A percentile compares a stretch with the other conserved stretches of the same genome.
Conservation (phyloP, 2,888 invertebrate species). For the Thereva nobilitata region DNA sequence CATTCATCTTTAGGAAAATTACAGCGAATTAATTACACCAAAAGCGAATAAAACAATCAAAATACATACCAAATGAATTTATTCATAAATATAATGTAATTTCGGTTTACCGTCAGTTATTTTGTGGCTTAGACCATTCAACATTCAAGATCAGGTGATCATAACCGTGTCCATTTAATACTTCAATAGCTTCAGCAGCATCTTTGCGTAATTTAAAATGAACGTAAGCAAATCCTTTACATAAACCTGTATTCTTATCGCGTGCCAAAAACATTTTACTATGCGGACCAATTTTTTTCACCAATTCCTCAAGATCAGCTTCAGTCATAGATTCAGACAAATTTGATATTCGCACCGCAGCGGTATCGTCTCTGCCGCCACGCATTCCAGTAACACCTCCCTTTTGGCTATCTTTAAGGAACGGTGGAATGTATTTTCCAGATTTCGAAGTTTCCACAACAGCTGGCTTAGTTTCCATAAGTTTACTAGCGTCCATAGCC, state of each 20-base stretch:
- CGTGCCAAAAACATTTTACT: conserved; percentile 95
- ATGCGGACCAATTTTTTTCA: conserved; percentile 90
- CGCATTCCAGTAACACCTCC: conserved; percentile 71
- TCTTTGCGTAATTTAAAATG: conserved; percentile 91
- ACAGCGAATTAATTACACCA: too few relatives aligned
- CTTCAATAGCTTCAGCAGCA: conserved; percentile 88
- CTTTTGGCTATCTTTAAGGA: conserved; percentile 82
- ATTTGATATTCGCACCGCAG: conserved; percentile 96
- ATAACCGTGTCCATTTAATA: conserved; percentile 91
- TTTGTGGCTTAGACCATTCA: conserved; percentile 95
- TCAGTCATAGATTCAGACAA: conserved; percentile 95
- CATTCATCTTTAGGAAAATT: too few relatives aligned
- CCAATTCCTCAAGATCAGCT: conserved; percentile 92
- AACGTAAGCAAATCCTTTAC: conserved; percentile 98
- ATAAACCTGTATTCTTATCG: conserved; percentile 84
- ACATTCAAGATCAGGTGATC: conserved; percentile 97
- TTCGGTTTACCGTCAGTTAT: conserved; percentile 44
- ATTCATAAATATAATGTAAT: too few relatives aligned
- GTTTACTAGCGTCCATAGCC: conserved; percentile 69
- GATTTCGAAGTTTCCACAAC: conserved; percentile 49
- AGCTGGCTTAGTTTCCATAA: conserved; percentile 63
- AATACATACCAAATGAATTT: too few relatives aligned
- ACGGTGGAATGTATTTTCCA: conserved; percentile 84
- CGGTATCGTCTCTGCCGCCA: conserved; percentile 72
- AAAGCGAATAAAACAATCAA: too few relatives aligned